Evolutionary conservation across 2,888 invertebrate species (phyloP).

Genomic region (Drosophila fungiperda): DNA sequence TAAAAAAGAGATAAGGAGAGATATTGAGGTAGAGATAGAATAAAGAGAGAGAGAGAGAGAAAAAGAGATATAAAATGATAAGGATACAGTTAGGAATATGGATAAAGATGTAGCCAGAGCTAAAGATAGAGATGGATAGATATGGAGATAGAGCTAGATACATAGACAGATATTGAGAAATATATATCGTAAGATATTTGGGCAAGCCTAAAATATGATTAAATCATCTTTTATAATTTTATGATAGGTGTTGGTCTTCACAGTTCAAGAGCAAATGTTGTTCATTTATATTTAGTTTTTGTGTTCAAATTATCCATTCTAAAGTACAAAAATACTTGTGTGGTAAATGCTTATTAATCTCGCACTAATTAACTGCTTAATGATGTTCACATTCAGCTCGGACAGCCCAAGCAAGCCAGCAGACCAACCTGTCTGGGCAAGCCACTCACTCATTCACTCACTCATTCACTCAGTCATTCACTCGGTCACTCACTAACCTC

Average conservation of each 20-base stretch:
- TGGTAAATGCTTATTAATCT: constrained; percentile 22
- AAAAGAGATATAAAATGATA: background rate
- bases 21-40: background rate
- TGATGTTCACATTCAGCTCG: constrained; percentile 57
- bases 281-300: background rate
- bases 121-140: background rate
- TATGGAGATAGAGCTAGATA: background rate
- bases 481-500: constrained; percentile 71
- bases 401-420: constrained; percentile 6
- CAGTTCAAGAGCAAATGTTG: constrained; percentile 8
- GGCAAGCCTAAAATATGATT: background rate
- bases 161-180: background rate
- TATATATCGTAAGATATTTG: background rate
- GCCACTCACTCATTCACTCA: constrained; percentile 31
- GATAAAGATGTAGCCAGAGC: background rate
- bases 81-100: background rate
- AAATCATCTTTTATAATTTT: background rate
- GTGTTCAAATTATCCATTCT: constrained; percentile 35
- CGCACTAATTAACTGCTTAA: constrained; percentile 54
- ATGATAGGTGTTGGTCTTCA: background rate
- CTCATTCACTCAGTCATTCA: constrained; percentile 50
- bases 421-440: constrained; percentile 50
- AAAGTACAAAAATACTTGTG: constrained; percentile 20
- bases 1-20: background rate
- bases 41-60: background rate